Evolutionary conservation across 2,113 vertebrate genomes (phyloP).

Genomic region (Chamaea fasciata): DNA sequence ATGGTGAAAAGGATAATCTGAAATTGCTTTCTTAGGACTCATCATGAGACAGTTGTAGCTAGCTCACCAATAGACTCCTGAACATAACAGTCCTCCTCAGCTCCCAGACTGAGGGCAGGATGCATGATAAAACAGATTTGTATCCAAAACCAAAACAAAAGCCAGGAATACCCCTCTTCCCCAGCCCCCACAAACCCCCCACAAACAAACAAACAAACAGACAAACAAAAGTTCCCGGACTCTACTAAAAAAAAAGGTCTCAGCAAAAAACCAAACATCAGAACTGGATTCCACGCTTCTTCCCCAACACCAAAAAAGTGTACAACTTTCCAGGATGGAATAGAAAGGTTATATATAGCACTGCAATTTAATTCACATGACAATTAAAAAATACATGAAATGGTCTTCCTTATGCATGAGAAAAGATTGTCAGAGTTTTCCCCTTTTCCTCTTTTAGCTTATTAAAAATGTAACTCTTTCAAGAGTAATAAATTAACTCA

Average conservation of each 20-base stretch:
- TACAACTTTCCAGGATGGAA: not conserved
- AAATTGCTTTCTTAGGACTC: not conserved
- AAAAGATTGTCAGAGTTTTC: slow-evolving; percentile 25
- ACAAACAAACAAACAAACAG: not conserved
- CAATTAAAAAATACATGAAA: slow-evolving; percentile 38
- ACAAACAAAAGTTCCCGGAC: not conserved
- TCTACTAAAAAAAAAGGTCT: not conserved
- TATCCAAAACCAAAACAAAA: not conserved
- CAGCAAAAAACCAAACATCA: not conserved
- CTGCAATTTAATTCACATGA: not conserved
- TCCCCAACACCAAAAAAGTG: not conserved
- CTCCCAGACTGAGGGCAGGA: not conserved
- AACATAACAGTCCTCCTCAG: not conserved
- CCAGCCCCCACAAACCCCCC: not conserved
- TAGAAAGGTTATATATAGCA: slow-evolving; percentile 24
- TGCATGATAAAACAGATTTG: not conserved
- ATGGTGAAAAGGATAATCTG: not conserved
- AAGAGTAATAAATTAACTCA: slow-evolving; percentile 18
- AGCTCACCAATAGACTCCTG: not conserved
- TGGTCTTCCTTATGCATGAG: slow-evolving; percentile 5
- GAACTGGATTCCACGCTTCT: not conserved
- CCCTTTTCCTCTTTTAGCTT: slow-evolving; percentile 15
- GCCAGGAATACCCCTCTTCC: not conserved
- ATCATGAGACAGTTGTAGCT: not conserved
- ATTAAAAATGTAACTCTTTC: slow-evolving; percentile 58